Conservation (phyloP, 2,888 invertebrate genomes). For the Hypomecis punctinalis region DNA sequence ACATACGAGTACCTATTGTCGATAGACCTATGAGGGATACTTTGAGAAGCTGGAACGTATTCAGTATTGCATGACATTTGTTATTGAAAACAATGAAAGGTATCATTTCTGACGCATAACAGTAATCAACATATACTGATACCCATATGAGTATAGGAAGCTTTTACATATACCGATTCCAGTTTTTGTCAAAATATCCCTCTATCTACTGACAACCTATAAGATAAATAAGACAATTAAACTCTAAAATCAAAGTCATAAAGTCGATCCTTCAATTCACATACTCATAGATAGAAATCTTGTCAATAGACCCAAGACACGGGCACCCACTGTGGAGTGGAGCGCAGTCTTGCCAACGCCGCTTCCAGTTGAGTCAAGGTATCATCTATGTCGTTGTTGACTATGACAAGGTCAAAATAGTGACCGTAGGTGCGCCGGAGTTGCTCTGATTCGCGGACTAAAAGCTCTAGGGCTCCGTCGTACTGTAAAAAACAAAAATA, state of each 20-base stretch:
- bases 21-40: too few species aligned
- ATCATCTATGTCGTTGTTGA: constrained; percentile 99
- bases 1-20: too few species aligned
- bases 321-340: constrained; percentile 98
- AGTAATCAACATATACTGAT: not conserved
- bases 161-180: not conserved
- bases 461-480: constrained; percentile 98
- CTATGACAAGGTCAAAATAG: constrained; percentile 98
- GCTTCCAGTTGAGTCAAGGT: constrained; percentile 97
- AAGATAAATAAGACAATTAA: not conserved
- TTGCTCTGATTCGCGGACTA: constrained; percentile 98
- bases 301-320: constrained; percentile 99
- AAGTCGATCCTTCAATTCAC: constrained; percentile 41
- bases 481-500: constrained; percentile 86
- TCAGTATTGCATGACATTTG: too few species aligned
- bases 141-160: not conserved
- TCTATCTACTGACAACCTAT: not conserved
- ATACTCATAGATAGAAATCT: constrained; percentile 54
- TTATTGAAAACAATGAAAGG: too few species aligned
- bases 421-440: constrained; percentile 99
- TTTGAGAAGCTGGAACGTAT: too few species aligned
- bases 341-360: constrained; percentile 95
- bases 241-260: constrained; percentile 37
- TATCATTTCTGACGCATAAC: too few species aligned
- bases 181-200: not conserved